Evolutionary conservation across 2,113 vertebrate genomes (phyloP).

Genomic region (Siphamia tubifer): DNA sequence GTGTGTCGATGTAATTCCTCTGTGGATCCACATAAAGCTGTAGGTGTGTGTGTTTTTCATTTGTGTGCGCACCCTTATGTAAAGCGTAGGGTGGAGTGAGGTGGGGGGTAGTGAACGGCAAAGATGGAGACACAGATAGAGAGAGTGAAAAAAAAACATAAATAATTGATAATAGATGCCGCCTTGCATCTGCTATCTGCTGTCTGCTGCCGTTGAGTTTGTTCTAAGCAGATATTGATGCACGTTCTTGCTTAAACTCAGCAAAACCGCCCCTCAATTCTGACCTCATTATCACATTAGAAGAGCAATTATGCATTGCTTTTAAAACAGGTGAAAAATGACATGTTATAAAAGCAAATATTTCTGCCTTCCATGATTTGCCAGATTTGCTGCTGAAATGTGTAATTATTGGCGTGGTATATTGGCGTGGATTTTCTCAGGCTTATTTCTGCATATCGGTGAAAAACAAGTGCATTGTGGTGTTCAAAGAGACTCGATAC

Average conservation of each 20-base stretch:
- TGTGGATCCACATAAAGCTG: conserved; percentile 7
- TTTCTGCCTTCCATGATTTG: conserved; percentile 38
- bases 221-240: conserved; percentile 60
- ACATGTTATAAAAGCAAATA: conserved; percentile 38
- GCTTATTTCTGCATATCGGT: conserved; percentile 12
- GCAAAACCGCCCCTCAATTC: conserved; percentile 11
- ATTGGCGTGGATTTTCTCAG: conserved; percentile 15
- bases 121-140: conserved; percentile 55
- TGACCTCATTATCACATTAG: conserved; percentile 69
- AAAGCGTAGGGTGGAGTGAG: neutral
- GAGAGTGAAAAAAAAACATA: conserved; percentile 51
- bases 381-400: conserved; percentile 54
- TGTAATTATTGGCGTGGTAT: conserved; percentile 25
- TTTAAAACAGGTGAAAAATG: conserved; percentile 26
- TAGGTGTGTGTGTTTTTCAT: neutral
- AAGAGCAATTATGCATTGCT: conserved; percentile 37
- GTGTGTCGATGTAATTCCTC: conserved; percentile 30
- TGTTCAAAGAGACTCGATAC: conserved; percentile 27
- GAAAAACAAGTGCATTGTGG: conserved; percentile 25
- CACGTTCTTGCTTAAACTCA: conserved; percentile 24
- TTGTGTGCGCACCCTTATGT: conserved; percentile 28
- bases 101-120: neutral
- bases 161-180: conserved; percentile 72
- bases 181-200: conserved; percentile 73
- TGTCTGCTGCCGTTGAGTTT: conserved; percentile 53